These are phyloP conservation scores for Lithosia quadra DNA, from an alignment of 2,888 invertebrate species.

Conservation along the genomic window DNA sequence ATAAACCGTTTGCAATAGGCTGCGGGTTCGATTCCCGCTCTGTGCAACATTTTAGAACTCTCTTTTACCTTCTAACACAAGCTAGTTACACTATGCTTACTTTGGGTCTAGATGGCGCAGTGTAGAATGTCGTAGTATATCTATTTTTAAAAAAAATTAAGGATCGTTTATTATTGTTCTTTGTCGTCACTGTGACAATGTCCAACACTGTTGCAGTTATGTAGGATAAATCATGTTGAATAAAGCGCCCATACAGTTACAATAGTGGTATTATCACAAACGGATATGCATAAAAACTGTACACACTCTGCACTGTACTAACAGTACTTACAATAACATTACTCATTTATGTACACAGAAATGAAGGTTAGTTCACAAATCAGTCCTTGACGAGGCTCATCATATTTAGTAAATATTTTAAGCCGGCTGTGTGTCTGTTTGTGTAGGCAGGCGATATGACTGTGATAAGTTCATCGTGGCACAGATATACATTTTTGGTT, in stretches of 20 bases:
- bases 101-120: too few relatives aligned
- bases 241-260: constrained; percentile 9
- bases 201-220: not conserved
- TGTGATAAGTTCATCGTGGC: constrained; percentile 58
- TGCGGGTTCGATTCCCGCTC: too few relatives aligned
- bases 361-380: constrained; percentile 35
- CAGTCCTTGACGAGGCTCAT: constrained; percentile 55
- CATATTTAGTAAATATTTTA: constrained; percentile 59
- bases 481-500: constrained; percentile 19
- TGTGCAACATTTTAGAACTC: too few relatives aligned
- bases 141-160: too few relatives aligned
- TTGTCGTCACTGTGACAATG: not conserved
- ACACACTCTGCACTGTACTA: constrained; percentile 9
- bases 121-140: too few relatives aligned
- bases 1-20: not conserved
- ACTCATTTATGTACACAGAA: constrained; percentile 20
- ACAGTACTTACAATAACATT: constrained; percentile 19
- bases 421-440: constrained; percentile 58
- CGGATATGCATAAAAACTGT: constrained; percentile 24
- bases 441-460: constrained; percentile 60
- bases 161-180: too few relatives aligned
- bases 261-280: constrained; percentile 18
- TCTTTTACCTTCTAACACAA: too few relatives aligned
- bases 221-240: not conserved
- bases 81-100: too few relatives aligned